These are phyloP conservation scores for Dolichotis patagonum DNA, from an alignment of 2,113 vertebrate genomes.

Conservation along the genomic window DNA sequence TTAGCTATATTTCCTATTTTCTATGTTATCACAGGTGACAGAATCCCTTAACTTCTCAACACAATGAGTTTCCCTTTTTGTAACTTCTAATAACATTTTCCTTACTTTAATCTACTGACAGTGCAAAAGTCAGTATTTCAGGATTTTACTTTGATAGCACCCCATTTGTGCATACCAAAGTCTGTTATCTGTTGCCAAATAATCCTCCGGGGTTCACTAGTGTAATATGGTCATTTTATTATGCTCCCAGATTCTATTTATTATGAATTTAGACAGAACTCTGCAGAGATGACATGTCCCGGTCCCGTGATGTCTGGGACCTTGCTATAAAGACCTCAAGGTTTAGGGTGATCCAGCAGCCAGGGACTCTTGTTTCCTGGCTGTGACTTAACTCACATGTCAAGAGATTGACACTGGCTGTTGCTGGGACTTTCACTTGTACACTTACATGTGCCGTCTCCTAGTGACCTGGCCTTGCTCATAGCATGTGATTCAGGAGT, in stretches of 20 bases:
- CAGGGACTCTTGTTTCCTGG: not conserved
- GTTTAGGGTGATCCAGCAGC: not conserved
- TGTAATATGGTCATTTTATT: not conserved
- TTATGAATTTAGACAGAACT: conserved; percentile 7
- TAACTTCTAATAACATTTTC: conserved; percentile 10
- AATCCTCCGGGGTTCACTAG: not conserved
- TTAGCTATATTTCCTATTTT: not conserved
- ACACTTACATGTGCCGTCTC: not conserved
- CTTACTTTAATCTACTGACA: not conserved
- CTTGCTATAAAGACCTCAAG: not conserved
- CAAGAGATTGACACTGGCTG: not conserved
- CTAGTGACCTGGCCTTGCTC: not conserved
- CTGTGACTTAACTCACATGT: not conserved
- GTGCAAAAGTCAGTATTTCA: not conserved
- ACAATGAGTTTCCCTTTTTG: not conserved
- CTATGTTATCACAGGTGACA: not conserved
- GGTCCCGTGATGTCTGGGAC: not conserved
- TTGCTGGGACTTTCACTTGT: not conserved
- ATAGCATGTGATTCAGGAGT: not conserved
- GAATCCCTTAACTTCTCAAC: not conserved
- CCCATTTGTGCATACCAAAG: not conserved
- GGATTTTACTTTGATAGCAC: not conserved
- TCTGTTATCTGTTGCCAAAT: not conserved
- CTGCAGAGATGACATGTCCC: not conserved
- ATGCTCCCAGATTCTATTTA: not conserved